Percentiles rank a stretch among this genome's conserved stretches.
These are phyloP conservation scores for Numenius phaeopus DNA, from an alignment of 2,797 vertebrate species.

Conservation along the genomic window DNA sequence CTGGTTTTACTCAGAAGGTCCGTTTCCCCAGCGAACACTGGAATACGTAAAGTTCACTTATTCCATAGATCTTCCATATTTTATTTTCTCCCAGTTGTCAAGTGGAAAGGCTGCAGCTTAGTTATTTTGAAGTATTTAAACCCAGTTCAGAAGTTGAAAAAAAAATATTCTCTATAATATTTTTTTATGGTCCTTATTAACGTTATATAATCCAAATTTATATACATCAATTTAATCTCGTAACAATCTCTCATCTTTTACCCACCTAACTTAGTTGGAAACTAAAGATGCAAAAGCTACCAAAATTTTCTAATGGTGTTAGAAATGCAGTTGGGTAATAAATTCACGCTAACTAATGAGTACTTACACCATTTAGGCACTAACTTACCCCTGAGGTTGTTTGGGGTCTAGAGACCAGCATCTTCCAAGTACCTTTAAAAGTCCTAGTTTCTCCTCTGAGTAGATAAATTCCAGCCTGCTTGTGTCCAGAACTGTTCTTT, in stretches of 20 bases:
- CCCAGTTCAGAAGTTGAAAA: neutral
- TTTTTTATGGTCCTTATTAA: neutral
- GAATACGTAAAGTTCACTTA: neutral
- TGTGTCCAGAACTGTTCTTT: neutral
- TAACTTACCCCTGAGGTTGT: neutral
- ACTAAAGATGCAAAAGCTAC: neutral
- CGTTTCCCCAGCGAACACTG: accelerated
- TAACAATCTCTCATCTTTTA: neutral
- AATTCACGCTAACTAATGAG: neutral
- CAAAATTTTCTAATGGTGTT: neutral
- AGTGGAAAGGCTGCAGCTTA: neutral
- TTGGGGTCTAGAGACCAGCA: neutral
- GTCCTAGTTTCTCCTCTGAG: neutral
- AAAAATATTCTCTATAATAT: accelerated
- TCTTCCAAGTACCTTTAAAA: neutral
- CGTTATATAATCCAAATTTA: neutral
- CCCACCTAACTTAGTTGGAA: neutral
- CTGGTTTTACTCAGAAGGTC: neutral
- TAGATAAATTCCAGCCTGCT: neutral
- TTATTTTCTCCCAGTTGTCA: neutral
- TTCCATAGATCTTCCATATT: neutral
- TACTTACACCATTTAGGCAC: neutral
- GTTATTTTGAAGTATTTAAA: neutral
- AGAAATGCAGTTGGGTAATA: neutral
- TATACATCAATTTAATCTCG: neutral